Evolutionary conservation across 2,113 vertebrate species (phyloP).

Genomic region (Anolis sagrei): DNA sequence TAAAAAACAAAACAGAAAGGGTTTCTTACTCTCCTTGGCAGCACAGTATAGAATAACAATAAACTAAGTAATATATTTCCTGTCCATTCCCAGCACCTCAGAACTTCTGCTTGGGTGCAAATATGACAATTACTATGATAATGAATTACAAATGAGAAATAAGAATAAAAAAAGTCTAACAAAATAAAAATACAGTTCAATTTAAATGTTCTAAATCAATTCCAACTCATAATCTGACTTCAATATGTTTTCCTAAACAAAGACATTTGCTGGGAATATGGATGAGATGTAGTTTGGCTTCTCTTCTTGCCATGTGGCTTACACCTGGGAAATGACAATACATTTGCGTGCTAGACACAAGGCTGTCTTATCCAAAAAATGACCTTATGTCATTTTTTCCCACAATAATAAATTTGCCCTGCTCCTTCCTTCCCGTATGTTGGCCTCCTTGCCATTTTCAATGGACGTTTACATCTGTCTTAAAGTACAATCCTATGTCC

Average conservation of each 20-base stretch:
- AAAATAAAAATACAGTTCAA: accelerated
- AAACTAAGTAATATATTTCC: not conserved
- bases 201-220: not conserved
- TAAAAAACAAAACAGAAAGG: not conserved
- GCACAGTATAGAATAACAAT: not conserved
- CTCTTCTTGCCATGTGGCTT: not conserved
- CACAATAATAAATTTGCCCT: not conserved
- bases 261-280: not conserved
- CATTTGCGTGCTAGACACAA: not conserved
- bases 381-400: not conserved
- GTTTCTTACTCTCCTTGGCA: not conserved
- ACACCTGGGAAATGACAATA: not conserved
- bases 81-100: not conserved
- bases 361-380: conserved; percentile 1
- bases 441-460: not conserved
- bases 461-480: not conserved
- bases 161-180: not conserved
- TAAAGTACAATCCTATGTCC: not conserved
- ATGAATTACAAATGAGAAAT: not conserved
- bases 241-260: not conserved
- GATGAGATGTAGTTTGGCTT: not conserved
- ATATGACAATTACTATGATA: not conserved
- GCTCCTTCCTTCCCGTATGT: not conserved
- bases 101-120: not conserved
- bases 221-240: not conserved